A percentile compares a stretch with the other conserved stretches of the same genome.
Conservation (phyloP, 2,888 invertebrate species). For the Agrilus biguttatus region DNA sequence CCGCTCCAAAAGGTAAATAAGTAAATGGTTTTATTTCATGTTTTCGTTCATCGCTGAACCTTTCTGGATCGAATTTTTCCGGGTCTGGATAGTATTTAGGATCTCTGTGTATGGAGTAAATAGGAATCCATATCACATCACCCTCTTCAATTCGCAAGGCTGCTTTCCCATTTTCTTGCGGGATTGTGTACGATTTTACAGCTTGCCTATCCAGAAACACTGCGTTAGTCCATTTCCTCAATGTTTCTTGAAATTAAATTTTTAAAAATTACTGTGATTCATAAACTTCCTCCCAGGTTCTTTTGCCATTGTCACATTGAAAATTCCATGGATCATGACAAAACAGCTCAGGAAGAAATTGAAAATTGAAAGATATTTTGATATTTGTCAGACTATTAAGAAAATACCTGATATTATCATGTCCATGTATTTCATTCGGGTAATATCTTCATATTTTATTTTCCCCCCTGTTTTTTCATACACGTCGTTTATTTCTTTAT, state of each 20-base stretch:
- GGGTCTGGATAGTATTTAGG: constrained; percentile 39
- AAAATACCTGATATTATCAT: constrained; percentile 4
- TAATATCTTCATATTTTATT: constrained; percentile 1
- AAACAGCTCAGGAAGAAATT: too few species aligned
- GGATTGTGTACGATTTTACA: constrained; percentile 28
- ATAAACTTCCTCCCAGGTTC: too few species aligned
- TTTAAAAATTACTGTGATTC: too few species aligned
- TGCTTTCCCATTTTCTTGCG: constrained; percentile 5
- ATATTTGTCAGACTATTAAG: too few species aligned
- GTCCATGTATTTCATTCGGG: constrained; percentile 4
- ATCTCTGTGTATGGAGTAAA: constrained; percentile 38
- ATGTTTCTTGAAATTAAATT: constrained; percentile 24
- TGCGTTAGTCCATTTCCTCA: constrained; percentile 35
- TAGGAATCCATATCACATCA: constrained; percentile 27
- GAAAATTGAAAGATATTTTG: too few species aligned
- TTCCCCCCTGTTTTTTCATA: background rate
- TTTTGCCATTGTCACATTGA: too few species aligned
- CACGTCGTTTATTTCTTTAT: background rate
- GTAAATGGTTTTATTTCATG: constrained; percentile 33
- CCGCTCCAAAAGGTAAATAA: constrained; percentile 37
- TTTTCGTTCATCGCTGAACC: constrained; percentile 39
- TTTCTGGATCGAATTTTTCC: constrained; percentile 33
- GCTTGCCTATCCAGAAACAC: constrained; percentile 33
- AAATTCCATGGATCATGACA: too few species aligned
- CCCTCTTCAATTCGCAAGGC: constrained; percentile 2